Base-by-base conservation (phyloP, 2,888 invertebrate species). In the Clostera curtula region DNA sequence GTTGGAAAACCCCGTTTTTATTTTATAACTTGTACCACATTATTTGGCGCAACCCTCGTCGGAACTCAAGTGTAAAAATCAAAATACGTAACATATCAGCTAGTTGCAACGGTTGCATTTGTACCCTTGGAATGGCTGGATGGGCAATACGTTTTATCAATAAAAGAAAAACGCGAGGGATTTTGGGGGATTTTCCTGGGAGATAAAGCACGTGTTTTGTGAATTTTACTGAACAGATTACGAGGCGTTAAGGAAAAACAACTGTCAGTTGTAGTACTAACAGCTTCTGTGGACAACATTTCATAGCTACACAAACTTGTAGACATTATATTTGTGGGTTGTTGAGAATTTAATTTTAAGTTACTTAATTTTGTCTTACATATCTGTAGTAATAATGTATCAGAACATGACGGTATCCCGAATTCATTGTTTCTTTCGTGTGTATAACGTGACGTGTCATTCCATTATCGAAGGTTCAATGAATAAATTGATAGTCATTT, bases 31-130 rank as follows among this genome's bases (percentile, higher is more conserved):
- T 52, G 2, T 1, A 13, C 48, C 42, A 35, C 3, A n/a, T 5
- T 12, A 27, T 31, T 22, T 25, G 19, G 30, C 19, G 12, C 33
- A 36, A 40, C 50, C 55, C 56, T 50, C 32, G 23, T 29, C 18
- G 28, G 45, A 55, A 65, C 47, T 61, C 51, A 53, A 56, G 57
- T 57, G 57, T 55, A 68, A 23, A 63, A 69, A 71, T 61, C 65
- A 61, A 66, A 71, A 73, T 66, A 65, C 61, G 62, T 3, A 48
- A 49, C 48, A 45, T 66, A 72, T 64, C 61, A 49, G 47, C 36
- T 51, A 49, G 57, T 56, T 73, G 70, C 74, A 70, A 71, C 67
- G 59, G 54, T 39, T 68, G 68, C 64, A 67, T 54, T 43, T 44
- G 39, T 35, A 49, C 58, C 71, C 66, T 49, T 46, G 31, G 21